phyloP scores from a whole-genome alignment of 1,140 invertebrate genomes.

The Cherax destructor region DNA sequence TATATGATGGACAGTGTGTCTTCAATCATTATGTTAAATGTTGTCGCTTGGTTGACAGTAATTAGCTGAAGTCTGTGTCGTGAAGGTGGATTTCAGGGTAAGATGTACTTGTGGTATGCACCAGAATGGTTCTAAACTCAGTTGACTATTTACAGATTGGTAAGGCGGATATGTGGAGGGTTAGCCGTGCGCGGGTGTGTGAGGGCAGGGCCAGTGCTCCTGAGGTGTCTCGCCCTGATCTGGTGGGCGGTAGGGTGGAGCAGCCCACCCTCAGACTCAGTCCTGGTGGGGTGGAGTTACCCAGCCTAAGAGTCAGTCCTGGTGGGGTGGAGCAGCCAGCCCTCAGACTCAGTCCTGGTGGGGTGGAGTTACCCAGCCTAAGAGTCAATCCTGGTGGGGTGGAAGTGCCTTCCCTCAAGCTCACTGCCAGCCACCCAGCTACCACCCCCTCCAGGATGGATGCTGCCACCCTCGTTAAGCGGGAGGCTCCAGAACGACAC shows the following conservation, averaged over 20 bases:
- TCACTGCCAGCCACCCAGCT: not conserved
- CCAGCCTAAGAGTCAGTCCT: constrained; percentile 42
- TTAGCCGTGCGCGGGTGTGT: constrained; percentile 16
- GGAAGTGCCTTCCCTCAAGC: constrained; percentile 2
- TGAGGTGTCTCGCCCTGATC: constrained; percentile 49
- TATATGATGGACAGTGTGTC: too few relatives aligned
- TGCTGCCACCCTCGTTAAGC: constrained; percentile 26
- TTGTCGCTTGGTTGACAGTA: too few relatives aligned
- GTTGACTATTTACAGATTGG: constrained; percentile 44
- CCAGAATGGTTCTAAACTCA: not conserved
- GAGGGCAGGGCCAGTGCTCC: not conserved
- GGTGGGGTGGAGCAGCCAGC: constrained; percentile 1
- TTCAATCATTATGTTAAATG: too few relatives aligned
- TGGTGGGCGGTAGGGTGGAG: constrained; percentile 31
- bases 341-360: constrained; percentile 19
- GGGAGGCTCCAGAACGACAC: constrained; percentile 56
- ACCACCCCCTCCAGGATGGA: not conserved
- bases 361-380: not conserved
- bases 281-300: not conserved
- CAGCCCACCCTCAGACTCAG: constrained; percentile 11
- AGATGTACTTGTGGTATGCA: not conserved
- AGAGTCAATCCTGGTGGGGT: constrained; percentile 9
- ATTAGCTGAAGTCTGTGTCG: not conserved
- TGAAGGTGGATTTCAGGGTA: not conserved
- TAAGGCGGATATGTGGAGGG: constrained; percentile 57